Evolutionary conservation across 1,140 invertebrate species (phyloP).

Genomic region (Galendromus occidentalis): DNA sequence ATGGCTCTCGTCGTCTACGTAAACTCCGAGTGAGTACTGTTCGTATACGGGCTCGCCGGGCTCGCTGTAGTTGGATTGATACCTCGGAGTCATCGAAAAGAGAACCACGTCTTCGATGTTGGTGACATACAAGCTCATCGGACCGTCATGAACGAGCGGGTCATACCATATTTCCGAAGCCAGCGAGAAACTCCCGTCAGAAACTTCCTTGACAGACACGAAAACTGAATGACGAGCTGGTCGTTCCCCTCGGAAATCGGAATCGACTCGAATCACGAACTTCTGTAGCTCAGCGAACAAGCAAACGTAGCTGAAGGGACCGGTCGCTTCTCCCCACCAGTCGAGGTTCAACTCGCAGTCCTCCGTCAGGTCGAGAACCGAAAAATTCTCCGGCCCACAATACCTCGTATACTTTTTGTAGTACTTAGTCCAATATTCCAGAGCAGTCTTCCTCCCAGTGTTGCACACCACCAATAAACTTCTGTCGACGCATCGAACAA

Average conservation of each 20-base stretch:
- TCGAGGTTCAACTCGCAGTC: neutral
- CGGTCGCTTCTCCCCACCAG: neutral
- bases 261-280: neutral
- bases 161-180: neutral
- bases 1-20: neutral
- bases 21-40: neutral
- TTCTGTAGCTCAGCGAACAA: neutral
- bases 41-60: neutral
- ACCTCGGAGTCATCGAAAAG: neutral
- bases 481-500: too few species aligned
- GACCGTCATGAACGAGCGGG: neutral
- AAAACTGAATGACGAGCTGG: neutral
- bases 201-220: neutral
- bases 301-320: constrained; percentile 1
- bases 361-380: neutral
- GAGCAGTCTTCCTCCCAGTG: neutral
- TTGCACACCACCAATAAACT: too few species aligned
- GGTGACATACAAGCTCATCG: neutral
- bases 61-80: neutral
- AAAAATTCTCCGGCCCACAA: neutral
- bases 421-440: neutral
- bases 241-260: neutral
- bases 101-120: neutral
- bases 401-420: neutral
- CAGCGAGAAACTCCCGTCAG: neutral